Evolutionary conservation across 1,140 invertebrate genomes (phyloP).

Genomic region (Aphaenogaster rudis): DNA sequence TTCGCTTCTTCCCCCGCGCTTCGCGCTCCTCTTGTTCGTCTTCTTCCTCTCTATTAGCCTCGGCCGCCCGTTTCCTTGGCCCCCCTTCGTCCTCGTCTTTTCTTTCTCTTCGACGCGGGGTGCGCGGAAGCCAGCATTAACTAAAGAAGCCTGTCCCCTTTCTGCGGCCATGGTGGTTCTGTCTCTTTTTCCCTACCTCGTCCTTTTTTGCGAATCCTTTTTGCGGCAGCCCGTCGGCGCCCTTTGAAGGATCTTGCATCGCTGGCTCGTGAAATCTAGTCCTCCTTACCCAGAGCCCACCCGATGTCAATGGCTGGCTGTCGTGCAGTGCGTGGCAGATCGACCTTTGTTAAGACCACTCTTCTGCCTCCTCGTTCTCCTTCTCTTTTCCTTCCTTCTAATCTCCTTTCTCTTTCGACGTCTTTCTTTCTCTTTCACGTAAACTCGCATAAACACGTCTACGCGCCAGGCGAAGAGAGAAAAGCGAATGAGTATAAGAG

Average conservation of each 20-base stretch:
- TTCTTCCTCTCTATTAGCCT: conserved; percentile 78
- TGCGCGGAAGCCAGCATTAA: conserved; percentile 71
- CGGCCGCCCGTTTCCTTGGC: conserved; percentile 36
- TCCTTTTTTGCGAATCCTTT: conserved; percentile 84
- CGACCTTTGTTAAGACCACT: conserved; percentile 84
- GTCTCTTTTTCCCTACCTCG: conserved; percentile 33
- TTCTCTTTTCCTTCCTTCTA: conserved; percentile 51
- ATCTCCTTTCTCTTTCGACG: conserved; percentile 59
- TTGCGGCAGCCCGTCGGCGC: conserved; percentile 83
- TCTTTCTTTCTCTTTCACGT: conserved; percentile 48
- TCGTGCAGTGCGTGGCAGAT: conserved; percentile 77
- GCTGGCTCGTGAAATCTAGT: conserved; percentile 87
- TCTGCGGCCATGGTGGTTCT: conserved; percentile 65
- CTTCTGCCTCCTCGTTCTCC: conserved; percentile 73
- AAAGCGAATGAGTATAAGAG: neutral
- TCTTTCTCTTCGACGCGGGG: conserved; percentile 48
- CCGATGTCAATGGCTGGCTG: conserved; percentile 85
- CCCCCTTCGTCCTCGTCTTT: conserved; percentile 53
- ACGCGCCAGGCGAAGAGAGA: conserved; percentile 18
- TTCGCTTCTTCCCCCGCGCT: conserved; percentile 4
- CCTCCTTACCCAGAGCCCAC: conserved; percentile 81
- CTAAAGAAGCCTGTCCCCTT: conserved; percentile 70
- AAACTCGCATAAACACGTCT: conserved; percentile 51
- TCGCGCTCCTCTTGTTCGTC: conserved; percentile 40
- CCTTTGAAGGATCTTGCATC: conserved; percentile 85